phyloP scores from a whole-genome alignment of 1,140 invertebrate species.

The Gryon sp. region DNA sequence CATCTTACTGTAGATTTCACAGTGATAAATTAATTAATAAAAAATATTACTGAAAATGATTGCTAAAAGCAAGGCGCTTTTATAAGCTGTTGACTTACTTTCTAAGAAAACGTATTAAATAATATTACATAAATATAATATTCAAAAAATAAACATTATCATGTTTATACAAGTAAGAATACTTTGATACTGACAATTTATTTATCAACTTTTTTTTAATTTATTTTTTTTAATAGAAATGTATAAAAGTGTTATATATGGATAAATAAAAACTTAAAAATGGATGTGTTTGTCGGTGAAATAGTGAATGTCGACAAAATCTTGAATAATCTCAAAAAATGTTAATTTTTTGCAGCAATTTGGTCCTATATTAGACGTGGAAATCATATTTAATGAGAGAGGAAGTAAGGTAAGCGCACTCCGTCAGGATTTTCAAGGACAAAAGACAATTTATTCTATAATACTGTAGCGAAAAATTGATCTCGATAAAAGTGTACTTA shows the following conservation, averaged over 20 bases:
- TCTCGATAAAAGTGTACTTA: conserved; percentile 31
- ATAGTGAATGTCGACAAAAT: neutral
- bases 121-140: no score
- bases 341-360: conserved; percentile 91
- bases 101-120: no score
- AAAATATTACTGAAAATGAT: no score
- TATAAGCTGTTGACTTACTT: no score
- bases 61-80: no score
- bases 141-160: no score
- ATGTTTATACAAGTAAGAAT: no score
- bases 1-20: neutral
- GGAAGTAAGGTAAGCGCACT: conserved; percentile 96
- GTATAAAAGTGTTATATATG: neutral
- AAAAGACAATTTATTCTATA: conserved; percentile 28
- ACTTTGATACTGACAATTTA: no score
- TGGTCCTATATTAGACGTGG: conserved; percentile 98
- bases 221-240: neutral
- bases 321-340: conserved; percentile 2
- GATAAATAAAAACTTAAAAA: neutral
- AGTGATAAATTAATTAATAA: no score
- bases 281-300: neutral
- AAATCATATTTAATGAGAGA: conserved; percentile 99
- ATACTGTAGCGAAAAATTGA: conserved; percentile 52
- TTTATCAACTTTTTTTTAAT: no score
- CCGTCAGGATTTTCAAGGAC: conserved; percentile 10